Evolutionary conservation across 2,113 vertebrate species (phyloP).

Genomic region (Phalacrocorax aristotelis): DNA sequence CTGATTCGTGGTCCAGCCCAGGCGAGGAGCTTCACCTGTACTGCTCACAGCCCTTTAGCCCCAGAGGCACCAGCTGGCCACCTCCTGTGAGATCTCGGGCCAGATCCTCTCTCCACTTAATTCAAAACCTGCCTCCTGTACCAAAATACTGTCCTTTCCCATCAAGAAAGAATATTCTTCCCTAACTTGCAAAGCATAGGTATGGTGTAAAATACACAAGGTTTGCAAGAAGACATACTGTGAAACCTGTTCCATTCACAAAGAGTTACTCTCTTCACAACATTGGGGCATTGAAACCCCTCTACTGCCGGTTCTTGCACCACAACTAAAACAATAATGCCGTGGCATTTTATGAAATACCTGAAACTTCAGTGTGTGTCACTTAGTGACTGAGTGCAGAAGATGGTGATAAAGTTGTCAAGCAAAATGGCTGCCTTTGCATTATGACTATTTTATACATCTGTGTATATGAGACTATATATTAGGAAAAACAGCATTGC

Average conservation of each 20-base stretch:
- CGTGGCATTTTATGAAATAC: neutral
- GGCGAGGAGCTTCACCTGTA: fast-evolving
- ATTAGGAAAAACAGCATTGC: neutral
- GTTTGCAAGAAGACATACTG: neutral
- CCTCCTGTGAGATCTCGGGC: no score
- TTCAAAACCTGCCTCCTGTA: neutral
- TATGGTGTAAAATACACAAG: neutral
- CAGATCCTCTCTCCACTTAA: neutral
- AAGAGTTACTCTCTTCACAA: neutral
- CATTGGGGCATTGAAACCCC: neutral
- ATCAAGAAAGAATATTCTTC: neutral
- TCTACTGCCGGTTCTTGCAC: neutral
- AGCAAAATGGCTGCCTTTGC: neutral
- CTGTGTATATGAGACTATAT: neutral
- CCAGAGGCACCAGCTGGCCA: neutral
- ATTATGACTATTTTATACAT: neutral
- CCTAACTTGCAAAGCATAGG: neutral
- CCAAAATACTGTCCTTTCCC: neutral
- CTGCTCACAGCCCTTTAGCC: neutral
- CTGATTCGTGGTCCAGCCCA: neutral
- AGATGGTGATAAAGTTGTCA: neutral
- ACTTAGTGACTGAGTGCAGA: neutral
- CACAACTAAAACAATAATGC: neutral
- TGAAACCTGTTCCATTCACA: neutral
- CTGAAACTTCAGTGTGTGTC: neutral